Percentiles rank a stretch among this genome's conserved stretches.
Conservation (phyloP, 2,797 vertebrate species). For the Myripristis jacobus region DNA sequence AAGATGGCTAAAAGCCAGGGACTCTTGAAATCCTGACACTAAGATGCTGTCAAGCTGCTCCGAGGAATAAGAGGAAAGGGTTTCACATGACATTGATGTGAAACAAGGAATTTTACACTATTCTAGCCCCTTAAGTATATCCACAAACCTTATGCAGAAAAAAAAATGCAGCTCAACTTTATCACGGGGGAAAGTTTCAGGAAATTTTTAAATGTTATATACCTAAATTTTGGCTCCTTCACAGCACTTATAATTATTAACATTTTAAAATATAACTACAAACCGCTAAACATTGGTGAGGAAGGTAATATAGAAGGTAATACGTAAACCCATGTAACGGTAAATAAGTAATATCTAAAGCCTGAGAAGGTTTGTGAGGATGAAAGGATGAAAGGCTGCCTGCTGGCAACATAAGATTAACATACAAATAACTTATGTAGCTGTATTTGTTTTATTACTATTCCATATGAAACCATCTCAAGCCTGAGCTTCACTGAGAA, state of each 20-base stretch:
- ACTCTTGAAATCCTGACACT: constrained; percentile 78
- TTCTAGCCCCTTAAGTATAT: constrained; percentile 26
- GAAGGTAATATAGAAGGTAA: neutral
- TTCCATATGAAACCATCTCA: constrained; percentile 19
- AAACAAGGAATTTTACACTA: constrained; percentile 60
- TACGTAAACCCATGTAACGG: neutral
- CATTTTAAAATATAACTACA: too few species aligned
- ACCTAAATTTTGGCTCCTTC: too few species aligned
- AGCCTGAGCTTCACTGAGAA: constrained; percentile 5
- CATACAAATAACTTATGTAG: constrained; percentile 18
- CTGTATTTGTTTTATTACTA: constrained; percentile 25
- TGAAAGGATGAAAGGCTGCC: constrained; percentile 26
- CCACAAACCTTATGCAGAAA: constrained; percentile 11
- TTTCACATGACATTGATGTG: constrained; percentile 60
- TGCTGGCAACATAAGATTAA: constrained; percentile 45
- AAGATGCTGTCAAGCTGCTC: constrained; percentile 76
- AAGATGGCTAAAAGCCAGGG: constrained; percentile 76
- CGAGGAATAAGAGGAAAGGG: constrained; percentile 52
- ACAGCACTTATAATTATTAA: too few species aligned
- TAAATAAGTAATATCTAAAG: constrained; percentile 12
- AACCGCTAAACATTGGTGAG: too few species aligned
- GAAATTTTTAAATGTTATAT: neutral
- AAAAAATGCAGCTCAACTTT: constrained; percentile 8
- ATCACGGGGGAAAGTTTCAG: neutral
- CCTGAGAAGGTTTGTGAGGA: constrained; percentile 24